Evolutionary conservation across 1,140 invertebrate species (phyloP).

Genomic region (Musca domestica): DNA sequence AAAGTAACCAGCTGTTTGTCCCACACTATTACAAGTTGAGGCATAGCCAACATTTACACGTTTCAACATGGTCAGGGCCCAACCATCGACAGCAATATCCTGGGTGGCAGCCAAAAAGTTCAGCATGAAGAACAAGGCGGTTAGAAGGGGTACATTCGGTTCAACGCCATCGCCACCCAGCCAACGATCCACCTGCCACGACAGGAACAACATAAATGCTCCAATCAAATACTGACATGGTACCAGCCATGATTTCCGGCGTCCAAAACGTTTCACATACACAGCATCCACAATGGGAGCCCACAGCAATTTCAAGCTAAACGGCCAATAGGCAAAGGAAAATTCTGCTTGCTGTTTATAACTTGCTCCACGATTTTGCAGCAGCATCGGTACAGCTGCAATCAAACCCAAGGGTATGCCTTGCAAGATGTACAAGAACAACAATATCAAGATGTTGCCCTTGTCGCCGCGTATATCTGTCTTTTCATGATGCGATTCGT

Average conservation of each 20-base stretch:
- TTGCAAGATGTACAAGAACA: constrained; percentile 93
- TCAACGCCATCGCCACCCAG: constrained; percentile 63
- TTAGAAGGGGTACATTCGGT: constrained; percentile 82
- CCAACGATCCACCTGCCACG: constrained; percentile 70
- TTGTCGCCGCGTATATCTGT: constrained; percentile 69
- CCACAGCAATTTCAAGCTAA: constrained; percentile 96
- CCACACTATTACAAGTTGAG: constrained; percentile 97
- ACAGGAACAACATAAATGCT: constrained; percentile 82
- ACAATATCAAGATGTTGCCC: constrained; percentile 77
- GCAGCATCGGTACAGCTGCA: constrained; percentile 89
- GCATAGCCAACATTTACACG: constrained; percentile 98
- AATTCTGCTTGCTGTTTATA: constrained; percentile 97
- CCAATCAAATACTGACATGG: constrained; percentile 84
- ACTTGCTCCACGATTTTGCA: constrained; percentile 86
- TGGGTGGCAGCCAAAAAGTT: constrained; percentile 98
- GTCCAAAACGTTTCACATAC: constrained; percentile 78
- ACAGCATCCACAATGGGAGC: constrained; percentile 95
- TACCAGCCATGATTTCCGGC: constrained; percentile 96
- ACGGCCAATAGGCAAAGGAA: constrained; percentile 97
- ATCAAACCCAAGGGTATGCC: constrained; percentile 94
- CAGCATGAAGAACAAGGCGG: constrained; percentile 83
- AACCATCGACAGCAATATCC: constrained; percentile 99
- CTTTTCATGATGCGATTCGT: constrained; percentile 30
- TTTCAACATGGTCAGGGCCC: constrained; percentile 98
- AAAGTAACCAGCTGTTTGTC: constrained; percentile 97